These are phyloP conservation scores for Sturmia bella DNA, from an alignment of 2,888 invertebrate genomes.

Conservation along the genomic window DNA sequence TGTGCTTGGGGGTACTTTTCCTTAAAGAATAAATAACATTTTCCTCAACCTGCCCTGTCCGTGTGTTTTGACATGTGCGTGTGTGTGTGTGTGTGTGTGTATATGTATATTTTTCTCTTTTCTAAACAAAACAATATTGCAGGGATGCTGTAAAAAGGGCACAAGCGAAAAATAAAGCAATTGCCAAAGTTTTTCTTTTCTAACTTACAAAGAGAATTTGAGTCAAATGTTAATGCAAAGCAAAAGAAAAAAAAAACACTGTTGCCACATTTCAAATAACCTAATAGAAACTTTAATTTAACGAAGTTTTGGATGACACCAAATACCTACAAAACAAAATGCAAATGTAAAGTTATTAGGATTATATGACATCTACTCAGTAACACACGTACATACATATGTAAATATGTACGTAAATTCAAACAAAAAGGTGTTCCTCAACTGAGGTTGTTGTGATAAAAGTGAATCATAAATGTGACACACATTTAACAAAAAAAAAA, in stretches of 20 bases:
- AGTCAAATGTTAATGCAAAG: slow-evolving; percentile 11
- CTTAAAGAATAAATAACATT: slow-evolving; percentile 35
- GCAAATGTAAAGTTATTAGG: background rate
- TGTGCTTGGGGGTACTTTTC: slow-evolving; percentile 37
- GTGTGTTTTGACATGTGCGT: background rate
- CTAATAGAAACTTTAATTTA: slow-evolving; percentile 1
- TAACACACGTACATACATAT: no score
- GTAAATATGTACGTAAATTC: no score
- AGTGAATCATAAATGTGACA: slow-evolving; percentile 32
- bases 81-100: background rate
- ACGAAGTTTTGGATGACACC: background rate
- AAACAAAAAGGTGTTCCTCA: slow-evolving; percentile 1
- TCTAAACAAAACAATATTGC: slow-evolving; percentile 28
- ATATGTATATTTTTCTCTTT: background rate
- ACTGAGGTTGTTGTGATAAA: slow-evolving; percentile 16
- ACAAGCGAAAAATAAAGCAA: slow-evolving; percentile 2
- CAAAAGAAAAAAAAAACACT: slow-evolving; percentile 15
- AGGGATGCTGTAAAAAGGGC: slow-evolving; percentile 18
- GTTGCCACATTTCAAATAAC: slow-evolving; percentile 56
- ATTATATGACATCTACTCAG: no score
- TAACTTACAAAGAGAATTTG: slow-evolving; percentile 41
- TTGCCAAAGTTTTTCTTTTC: slow-evolving; percentile 33
- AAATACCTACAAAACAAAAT: background rate
- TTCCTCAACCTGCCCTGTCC: slow-evolving; percentile 11
- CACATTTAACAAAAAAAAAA: slow-evolving; percentile 14